Conservation (phyloP, 2,797 vertebrate genomes). For the Podarcis lilfordi region DNA sequence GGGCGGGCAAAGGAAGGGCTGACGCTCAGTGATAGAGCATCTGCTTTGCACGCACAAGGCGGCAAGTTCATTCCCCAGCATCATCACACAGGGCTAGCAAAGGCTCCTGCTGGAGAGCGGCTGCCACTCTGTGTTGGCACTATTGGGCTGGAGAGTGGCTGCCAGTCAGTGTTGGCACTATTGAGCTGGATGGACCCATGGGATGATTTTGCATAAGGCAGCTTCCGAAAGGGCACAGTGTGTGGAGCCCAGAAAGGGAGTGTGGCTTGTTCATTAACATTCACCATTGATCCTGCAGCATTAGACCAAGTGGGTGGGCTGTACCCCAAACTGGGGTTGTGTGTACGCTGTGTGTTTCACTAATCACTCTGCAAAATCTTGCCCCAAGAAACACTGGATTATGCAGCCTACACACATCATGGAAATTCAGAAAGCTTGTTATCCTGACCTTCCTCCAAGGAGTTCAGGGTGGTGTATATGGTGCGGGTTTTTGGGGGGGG, state of each 20-base stretch:
- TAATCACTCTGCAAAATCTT: neutral
- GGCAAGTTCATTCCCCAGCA: too few species aligned
- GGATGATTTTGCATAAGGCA: too few species aligned
- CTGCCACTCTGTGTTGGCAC: too few species aligned
- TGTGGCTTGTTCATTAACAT: neutral
- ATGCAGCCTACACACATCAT: too few species aligned
- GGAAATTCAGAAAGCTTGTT: neutral
- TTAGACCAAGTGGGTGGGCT: too few species aligned
- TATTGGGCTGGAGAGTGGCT: too few species aligned
- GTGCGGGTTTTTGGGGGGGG: accelerated
- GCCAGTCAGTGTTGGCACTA: too few species aligned
- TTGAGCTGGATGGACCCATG: too few species aligned
- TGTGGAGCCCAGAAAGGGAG: neutral
- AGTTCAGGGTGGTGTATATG: neutral
- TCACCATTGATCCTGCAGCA: neutral
- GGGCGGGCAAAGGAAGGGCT: neutral
- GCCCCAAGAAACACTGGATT: neutral
- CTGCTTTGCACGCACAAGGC: too few species aligned
- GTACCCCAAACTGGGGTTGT: neutral
- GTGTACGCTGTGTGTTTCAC: neutral
- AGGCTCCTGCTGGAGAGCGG: too few species aligned
- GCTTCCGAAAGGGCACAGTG: neutral
- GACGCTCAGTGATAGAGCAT: too few species aligned
- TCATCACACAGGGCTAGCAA: too few species aligned
- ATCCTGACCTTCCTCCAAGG: neutral